Percentiles rank a stretch among this genome's conserved stretches.
These are phyloP conservation scores for Cenopis cana DNA, from an alignment of 2,888 invertebrate species.

Conservation along the genomic window DNA sequence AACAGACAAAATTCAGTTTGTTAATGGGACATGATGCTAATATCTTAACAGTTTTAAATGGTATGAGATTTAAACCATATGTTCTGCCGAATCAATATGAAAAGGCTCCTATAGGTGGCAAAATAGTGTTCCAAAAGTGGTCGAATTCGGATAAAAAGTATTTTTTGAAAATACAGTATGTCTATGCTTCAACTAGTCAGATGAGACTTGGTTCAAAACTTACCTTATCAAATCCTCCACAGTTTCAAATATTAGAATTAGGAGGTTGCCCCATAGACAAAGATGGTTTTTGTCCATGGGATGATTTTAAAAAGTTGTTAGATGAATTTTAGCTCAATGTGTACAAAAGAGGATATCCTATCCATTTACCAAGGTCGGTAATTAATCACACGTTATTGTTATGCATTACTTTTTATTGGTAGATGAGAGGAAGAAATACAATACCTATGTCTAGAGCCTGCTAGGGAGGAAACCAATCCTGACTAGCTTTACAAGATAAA, in stretches of 20 bases:
- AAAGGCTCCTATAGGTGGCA: conserved; percentile 69
- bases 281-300: conserved; percentile 70
- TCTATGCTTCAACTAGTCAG: conserved; percentile 68
- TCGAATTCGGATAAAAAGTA: conserved; percentile 52
- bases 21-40: conserved; percentile 79
- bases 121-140: conserved; percentile 77
- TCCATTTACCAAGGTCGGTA: too few relatives aligned
- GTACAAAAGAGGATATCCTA: too few relatives aligned
- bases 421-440: too few relatives aligned
- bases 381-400: too few relatives aligned
- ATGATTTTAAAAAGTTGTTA: conserved; percentile 60
- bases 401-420: too few relatives aligned
- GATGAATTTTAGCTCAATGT: conserved; percentile 42
- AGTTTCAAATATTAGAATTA: conserved; percentile 61
- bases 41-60: conserved; percentile 66
- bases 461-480: too few relatives aligned
- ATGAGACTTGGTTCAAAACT: conserved; percentile 63
- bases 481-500: too few relatives aligned
- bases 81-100: conserved; percentile 63
- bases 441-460: too few relatives aligned
- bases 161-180: conserved; percentile 68
- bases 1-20: conserved; percentile 59
- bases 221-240: conserved; percentile 63
- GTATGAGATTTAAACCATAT: conserved; percentile 63
- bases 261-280: conserved; percentile 59